Conservation (phyloP, 2,888 invertebrate species). For the Baccha elongata region DNA sequence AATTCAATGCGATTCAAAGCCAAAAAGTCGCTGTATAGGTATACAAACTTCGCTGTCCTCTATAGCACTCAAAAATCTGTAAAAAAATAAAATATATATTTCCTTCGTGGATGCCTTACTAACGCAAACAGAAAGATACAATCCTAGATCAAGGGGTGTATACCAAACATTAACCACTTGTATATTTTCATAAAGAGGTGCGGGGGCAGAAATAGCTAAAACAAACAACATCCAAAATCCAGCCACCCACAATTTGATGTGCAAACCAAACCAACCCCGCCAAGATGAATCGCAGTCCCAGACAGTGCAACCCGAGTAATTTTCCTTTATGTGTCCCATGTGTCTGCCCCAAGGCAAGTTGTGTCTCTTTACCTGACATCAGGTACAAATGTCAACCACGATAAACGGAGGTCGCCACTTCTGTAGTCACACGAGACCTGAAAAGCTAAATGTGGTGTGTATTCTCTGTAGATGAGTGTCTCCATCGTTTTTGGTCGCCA, state of each 20-base stretch:
- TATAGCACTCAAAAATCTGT: no score
- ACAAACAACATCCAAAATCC: conserved; percentile 14
- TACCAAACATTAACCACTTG: conserved; percentile 40
- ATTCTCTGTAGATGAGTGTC: conserved; percentile 14
- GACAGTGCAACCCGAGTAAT: conserved; percentile 9
- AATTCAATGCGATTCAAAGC: no score
- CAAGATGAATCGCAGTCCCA: conserved; percentile 2
- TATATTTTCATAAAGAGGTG: conserved; percentile 22
- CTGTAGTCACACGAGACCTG: conserved; percentile 26
- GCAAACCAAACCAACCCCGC: neutral
- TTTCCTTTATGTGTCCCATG: conserved; percentile 1
- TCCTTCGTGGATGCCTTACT: no score
- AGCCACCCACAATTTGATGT: neutral
- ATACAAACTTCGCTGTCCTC: no score
- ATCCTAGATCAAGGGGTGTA: no score
- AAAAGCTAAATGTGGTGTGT: conserved; percentile 33
- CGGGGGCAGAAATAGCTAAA: conserved; percentile 5
- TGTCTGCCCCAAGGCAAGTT: conserved; percentile 23
- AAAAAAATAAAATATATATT: no score
- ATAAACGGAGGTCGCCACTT: conserved; percentile 43
- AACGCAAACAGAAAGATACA: no score
- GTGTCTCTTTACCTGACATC: conserved; percentile 27
- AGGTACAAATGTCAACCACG: conserved; percentile 59
- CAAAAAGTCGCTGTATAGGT: no score
- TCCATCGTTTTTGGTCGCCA: conserved; percentile 50